Evolutionary conservation across 1,140 invertebrate genomes (phyloP).

Genomic region (Rhynchophorus ferrugineus): DNA sequence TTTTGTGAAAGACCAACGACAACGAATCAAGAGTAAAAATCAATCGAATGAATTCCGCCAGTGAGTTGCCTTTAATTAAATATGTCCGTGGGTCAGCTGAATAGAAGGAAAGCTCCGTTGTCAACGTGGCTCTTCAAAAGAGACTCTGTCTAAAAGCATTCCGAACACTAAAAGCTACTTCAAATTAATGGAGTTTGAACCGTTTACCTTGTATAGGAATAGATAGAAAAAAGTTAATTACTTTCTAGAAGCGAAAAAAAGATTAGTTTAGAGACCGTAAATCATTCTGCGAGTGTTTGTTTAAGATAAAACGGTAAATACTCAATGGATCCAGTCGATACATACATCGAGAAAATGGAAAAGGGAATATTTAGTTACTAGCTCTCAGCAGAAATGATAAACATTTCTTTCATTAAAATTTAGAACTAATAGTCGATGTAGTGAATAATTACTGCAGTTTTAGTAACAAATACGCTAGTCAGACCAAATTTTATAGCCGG

Average conservation of each 20-base stretch:
- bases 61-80: neutral
- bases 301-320: neutral
- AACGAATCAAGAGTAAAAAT: no score
- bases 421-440: no score
- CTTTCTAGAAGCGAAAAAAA: slow-evolving; percentile 3
- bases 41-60: no score
- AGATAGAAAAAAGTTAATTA: slow-evolving; percentile 12
- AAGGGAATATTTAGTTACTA: no score
- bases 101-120: neutral
- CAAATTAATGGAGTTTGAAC: slow-evolving; percentile 18
- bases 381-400: no score
- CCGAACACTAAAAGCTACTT: slow-evolving; percentile 11
- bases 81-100: neutral
- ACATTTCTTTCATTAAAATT: no score
- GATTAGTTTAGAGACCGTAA: neutral
- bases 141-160: slow-evolving; percentile 4
- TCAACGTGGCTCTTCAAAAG: slow-evolving; percentile 6
- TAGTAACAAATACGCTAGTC: no score
- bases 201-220: slow-evolving; percentile 10
- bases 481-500: no score
- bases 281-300: neutral
- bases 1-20: no score
- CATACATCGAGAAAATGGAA: neutral
- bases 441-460: no score
- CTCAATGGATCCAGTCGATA: no score